Evolutionary conservation across 1,140 invertebrate genomes (phyloP), one percentile per base, ranked within the genome.

Genomic region (Dysdera silvatica): DNA sequence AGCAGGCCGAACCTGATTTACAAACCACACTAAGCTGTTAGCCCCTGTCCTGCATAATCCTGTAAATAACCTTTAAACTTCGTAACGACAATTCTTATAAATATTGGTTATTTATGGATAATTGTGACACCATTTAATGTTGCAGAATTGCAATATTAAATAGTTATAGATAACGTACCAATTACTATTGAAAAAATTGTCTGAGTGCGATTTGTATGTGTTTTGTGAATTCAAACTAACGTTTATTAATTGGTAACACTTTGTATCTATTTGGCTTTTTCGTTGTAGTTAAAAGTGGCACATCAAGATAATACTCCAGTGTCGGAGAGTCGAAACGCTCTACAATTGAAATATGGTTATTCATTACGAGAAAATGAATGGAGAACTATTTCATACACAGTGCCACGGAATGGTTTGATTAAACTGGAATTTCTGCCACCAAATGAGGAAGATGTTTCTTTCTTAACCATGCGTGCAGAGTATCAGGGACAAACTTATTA

Each of bases 231-330:
- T n/a, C n/a, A n/a, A n/a, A n/a, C n/a, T n/a, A n/a, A n/a, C n/a
- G n/a, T n/a, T n/a, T n/a, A n/a, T n/a, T n/a, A n/a, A n/a, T n/a
- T n/a, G n/a, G n/a, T n/a, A n/a, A n/a, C n/a, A n/a, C 2, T 18
- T 18, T 4, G 28, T n/a, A 18, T 52, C 3, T 16, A 16, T 32
- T 5, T 5, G 3, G 14, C 48, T 26, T 57, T 55, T 35, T 29
- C 29, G 40, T 70, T 55, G 24, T 68, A 85, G 84, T 75, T 87
- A 7, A 87, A 87, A 79, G 74, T 88, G 0, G 73, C 82, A 0
- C 83, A 86, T 69, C 87, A 89, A 68, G 87, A 91, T 77, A 85
- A 85, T 41, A 80, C 80, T 23, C 85, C 86, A 5, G 76, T 90
- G 3, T 80, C 82, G 52, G 82, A 83, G 12, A 81, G 77, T 41